Conservation (phyloP, 1,140 invertebrate species). For the Pseudomyrmex sp. region DNA sequence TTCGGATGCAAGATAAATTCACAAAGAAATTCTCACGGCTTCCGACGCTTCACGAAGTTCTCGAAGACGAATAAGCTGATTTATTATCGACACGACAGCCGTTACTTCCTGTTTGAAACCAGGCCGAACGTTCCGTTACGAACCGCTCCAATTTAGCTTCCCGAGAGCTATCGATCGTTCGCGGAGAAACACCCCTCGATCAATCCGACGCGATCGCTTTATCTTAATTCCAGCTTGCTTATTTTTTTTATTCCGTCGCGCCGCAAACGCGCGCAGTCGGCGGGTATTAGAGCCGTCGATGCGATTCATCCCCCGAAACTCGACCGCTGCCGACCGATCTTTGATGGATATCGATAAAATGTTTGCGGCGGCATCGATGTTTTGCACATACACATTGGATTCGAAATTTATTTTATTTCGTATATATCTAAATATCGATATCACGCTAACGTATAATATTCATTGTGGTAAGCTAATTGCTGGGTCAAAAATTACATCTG, state of each 20-base stretch:
- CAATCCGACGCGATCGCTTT: constrained; percentile 59
- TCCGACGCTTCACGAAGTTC: neutral
- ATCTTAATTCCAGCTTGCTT: constrained; percentile 51
- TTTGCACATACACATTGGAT: neutral
- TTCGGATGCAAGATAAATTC: constrained; percentile 9
- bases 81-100: constrained; percentile 65
- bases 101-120: constrained; percentile 62
- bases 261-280: neutral
- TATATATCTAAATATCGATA: neutral
- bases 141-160: constrained; percentile 63
- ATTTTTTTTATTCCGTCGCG: constrained; percentile 50
- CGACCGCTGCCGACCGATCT: neutral
- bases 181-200: constrained; percentile 49
- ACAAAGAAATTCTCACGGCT: neutral
- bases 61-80: constrained; percentile 52
- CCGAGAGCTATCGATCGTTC: constrained; percentile 58
- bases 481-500: too few species aligned
- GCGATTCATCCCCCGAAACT: constrained; percentile 36
- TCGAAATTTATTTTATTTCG: constrained; percentile 15
- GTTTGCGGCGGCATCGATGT: neutral
- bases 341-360: constrained; percentile 42
- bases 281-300: constrained; percentile 33
- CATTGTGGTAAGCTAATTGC: neutral
- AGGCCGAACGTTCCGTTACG: constrained; percentile 67
- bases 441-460: neutral